Percentiles rank a stretch among this genome's conserved stretches.
phyloP scores from a whole-genome alignment of 1,140 invertebrate species.

The Coptotermes formosanus region DNA sequence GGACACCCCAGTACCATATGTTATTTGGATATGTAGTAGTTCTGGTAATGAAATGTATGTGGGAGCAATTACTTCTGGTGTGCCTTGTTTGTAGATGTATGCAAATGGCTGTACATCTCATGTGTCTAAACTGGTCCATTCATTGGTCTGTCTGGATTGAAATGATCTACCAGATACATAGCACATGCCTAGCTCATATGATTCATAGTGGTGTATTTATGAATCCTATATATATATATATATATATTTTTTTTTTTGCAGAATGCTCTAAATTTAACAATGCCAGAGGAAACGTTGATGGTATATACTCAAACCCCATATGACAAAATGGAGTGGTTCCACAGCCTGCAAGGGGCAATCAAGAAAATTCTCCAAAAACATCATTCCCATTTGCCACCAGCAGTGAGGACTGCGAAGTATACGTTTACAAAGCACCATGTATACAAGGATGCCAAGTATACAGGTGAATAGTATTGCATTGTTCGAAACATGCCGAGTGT shows the following conservation, averaged over 20 bases:
- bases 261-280: conserved; percentile 64
- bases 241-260: not conserved
- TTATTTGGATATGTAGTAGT: too few relatives aligned
- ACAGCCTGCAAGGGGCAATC: conserved; percentile 64
- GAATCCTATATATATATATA: not conserved
- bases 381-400: conserved; percentile 58
- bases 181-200: too few relatives aligned
- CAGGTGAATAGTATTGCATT: conserved; percentile 25
- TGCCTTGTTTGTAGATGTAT: too few relatives aligned
- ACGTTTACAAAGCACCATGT: conserved; percentile 68
- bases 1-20: too few relatives aligned
- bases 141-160: too few relatives aligned
- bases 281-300: conserved; percentile 74
- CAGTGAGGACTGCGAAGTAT: conserved; percentile 67
- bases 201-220: too few relatives aligned
- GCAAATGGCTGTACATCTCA: too few relatives aligned
- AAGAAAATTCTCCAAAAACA: conserved; percentile 57
- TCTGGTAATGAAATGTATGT: too few relatives aligned
- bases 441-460: conserved; percentile 77
- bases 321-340: conserved; percentile 78
- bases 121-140: too few relatives aligned
- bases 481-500: too few relatives aligned
- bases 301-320: conserved; percentile 63
- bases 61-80: too few relatives aligned
- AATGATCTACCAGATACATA: too few relatives aligned